Evolutionary conservation across 2,888 invertebrate species (phyloP), one percentile per base, ranked within the genome.

Genomic region (Tribolium freemani): DNA sequence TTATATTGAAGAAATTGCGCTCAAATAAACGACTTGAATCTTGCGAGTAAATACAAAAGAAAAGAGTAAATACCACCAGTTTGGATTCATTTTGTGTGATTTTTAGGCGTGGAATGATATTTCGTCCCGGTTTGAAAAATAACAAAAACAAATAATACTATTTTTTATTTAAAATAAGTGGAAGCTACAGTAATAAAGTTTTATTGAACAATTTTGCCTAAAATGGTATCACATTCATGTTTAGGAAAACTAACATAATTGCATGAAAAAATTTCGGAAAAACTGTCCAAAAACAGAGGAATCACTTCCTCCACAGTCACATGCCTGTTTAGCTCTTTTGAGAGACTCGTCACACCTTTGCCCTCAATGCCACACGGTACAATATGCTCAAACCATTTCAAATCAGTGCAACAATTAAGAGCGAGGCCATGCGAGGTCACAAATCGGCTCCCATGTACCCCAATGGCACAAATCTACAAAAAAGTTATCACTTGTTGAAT

Each of bases 391-490:
- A 96, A 99, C 99, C 99, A 99, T 2, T 87, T 87, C 13, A 99
- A 88, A 87, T 99, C 95, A 8, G 92, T 94, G 82, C 94, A 92
- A 85, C 98, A 98, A 88, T 99, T 99, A 1, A 99, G 84, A 0
- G 97, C 95, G 64, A 99, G 88, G 0, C 99, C 99, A 87, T 99
- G 99, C 0, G 95, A 95, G 0, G 98, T 98, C 9, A 99, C 90
- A 83, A 93, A 96, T 75, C 94, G 77, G 76, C 94, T 94, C 1
- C 93, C 95, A 84, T 96, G 96, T 63, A 98, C 91, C 57, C 98
- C 98, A 79, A 98, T 93, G 0, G 98, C 96, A 83, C 97, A 97
- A 69, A 98, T 91, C 89, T 86, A 69, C 50, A 78, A 77, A 8
- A 46, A 72, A 50, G 8, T 63, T 63, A 9, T 16, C 26, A 21